A percentile compares a stretch with the other conserved stretches of the same genome.
phyloP scores from a whole-genome alignment of 2,888 invertebrate species.

The Andrena dorsata region DNA sequence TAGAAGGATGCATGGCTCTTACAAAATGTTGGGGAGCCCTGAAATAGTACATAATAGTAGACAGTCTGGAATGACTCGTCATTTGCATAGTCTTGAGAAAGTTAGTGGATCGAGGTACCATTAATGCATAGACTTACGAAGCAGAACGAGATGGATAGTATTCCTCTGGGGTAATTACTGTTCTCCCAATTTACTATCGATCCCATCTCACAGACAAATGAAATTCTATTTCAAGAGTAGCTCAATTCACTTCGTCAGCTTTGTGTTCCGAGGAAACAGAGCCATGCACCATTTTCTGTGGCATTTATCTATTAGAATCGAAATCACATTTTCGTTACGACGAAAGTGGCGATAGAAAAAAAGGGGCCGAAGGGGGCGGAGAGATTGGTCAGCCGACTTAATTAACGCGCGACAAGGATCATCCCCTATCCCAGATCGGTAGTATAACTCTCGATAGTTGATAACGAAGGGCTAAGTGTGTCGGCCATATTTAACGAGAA shows the following conservation, averaged over 20 bases:
- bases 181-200: neutral
- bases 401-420: constrained; percentile 9
- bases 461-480: neutral
- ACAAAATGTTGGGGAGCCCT: neutral
- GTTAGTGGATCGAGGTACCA: neutral
- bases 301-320: too few species aligned
- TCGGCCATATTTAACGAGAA: neutral
- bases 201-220: too few species aligned
- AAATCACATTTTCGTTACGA: too few species aligned
- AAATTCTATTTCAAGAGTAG: too few species aligned
- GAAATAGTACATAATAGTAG: neutral
- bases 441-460: neutral
- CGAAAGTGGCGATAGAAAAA: too few species aligned
- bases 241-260: too few species aligned
- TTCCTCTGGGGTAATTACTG: neutral
- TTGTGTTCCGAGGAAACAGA: too few species aligned
- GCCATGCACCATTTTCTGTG: too few species aligned
- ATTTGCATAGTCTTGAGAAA: constrained; percentile 4
- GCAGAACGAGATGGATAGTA: neutral
- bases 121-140: constrained; percentile 2
- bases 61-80: neutral
- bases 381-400: constrained; percentile 18
- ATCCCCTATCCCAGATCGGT: neutral
- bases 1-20: neutral
- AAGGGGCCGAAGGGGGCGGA: too few species aligned